Base-by-base conservation (phyloP, 2,888 invertebrate genomes). In the Spilarctia lutea region DNA sequence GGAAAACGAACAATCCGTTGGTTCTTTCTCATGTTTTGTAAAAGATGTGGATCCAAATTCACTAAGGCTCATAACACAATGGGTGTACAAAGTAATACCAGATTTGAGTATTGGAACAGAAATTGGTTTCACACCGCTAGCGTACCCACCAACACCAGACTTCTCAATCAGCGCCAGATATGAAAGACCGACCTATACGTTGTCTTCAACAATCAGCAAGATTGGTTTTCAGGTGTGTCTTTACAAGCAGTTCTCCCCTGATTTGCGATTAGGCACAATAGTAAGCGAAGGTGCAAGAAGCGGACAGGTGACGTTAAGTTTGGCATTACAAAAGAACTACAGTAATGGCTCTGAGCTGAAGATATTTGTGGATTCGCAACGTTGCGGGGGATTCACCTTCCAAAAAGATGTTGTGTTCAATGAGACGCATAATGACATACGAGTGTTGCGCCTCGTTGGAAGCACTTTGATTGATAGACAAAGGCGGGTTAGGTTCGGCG, bases 301-400 rank as follows among this genome's bases (percentile, higher is more conserved):
- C 10, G 87, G 87, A 3, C 85, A 88, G 13, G 89, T 93, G 3
- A 91, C 91, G 2, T 80, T 95, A 16, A 93, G 93, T 16, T 81
- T 96, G 16, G 95, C 93, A 27, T 75, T 96, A 33, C 93, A 94
- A 77, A 95, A 95, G 83, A 89, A 82, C 63, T 94, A 91, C 76
- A 76, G 83, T 8, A 93, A 93, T 78, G 92, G 93, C 2, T 90
- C 94, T 0, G 94, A 95, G 74, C 75, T 95, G 84, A 95, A 94
- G 86, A 89, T 95, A 71, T 96, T 95, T 77, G 91, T 95, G 13
- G 95, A 96, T 79, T 93, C 94, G 0, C 92, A 93, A 83, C 91
- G 91, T 63, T 94, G 95, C 71, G 95, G 94, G 3, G 96, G 96
- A 0, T 94, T 96, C 68, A 95, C 95, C 0, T 90, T 90, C 68